A percentile compares a stretch with the other conserved stretches of the same genome.
Evolutionary conservation across 92 coral and sea anemone species (phyloP).

Genomic region (Epizoanthus ramosus): DNA sequence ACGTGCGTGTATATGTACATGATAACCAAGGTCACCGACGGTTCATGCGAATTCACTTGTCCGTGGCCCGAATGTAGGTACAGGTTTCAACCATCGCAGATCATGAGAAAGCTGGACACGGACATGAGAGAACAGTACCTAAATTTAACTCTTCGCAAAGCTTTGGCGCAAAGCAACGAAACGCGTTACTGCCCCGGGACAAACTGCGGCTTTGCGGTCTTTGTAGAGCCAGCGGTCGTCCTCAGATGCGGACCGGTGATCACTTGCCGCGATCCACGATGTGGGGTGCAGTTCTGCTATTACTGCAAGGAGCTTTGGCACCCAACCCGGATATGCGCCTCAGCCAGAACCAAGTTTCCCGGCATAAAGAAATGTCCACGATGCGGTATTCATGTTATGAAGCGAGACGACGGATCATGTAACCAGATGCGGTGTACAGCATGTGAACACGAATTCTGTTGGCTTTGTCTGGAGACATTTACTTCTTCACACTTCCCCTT

Average conservation of each 20-base stretch:
- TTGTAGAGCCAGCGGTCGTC: not conserved
- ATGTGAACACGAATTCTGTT: constrained; percentile 57
- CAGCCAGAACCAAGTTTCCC: constrained; percentile 5
- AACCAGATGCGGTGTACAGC: constrained; percentile 48
- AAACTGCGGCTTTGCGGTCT: constrained; percentile 41
- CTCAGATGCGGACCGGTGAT: constrained; percentile 21
- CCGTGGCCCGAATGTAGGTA: constrained; percentile 24
- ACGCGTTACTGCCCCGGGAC: constrained; percentile 53
- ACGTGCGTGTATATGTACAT: constrained; percentile 11
- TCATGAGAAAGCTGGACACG: constrained; percentile 4
- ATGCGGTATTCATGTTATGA: constrained; percentile 43
- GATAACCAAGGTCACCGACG: not conserved
- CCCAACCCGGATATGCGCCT: constrained; percentile 9
- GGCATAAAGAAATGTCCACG: constrained; percentile 50
- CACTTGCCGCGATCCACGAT: constrained; percentile 14
- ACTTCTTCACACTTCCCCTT: constrained; percentile 34
- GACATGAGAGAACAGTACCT: constrained; percentile 15
- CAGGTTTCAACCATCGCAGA: constrained; percentile 5
- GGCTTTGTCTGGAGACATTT: constrained; percentile 52
- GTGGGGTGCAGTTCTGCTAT: constrained; percentile 33
- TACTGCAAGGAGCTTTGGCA: constrained; percentile 35
- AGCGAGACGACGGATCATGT: constrained; percentile 52
- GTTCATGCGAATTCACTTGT: constrained; percentile 4
- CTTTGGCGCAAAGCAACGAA: constrained; percentile 36
- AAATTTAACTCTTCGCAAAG: constrained; percentile 26